Percentiles rank a stretch among this genome's conserved stretches.
Evolutionary conservation across 2,888 invertebrate genomes (phyloP).

Genomic region (Netelia virgata): DNA sequence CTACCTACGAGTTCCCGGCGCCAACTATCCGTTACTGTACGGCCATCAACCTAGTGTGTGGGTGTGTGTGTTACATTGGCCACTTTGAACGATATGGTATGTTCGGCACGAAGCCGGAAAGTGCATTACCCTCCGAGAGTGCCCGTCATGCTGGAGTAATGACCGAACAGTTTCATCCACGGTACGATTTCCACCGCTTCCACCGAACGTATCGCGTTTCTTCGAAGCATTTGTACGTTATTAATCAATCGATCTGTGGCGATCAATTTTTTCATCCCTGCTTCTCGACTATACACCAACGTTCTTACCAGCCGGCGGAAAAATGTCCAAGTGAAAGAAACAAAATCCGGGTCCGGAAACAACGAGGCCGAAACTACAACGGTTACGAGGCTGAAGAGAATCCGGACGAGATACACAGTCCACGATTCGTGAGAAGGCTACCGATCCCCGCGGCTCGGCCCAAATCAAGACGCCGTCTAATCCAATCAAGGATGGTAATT

Average conservation of each 20-base stretch:
- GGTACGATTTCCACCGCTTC: background rate
- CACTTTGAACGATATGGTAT: conserved; percentile 43
- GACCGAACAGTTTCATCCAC: conserved; percentile 28
- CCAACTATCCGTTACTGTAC: conserved; percentile 8
- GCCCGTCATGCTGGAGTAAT: conserved; percentile 27
- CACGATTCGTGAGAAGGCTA: conserved; percentile 42
- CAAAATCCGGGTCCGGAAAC: background rate
- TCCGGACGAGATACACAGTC: background rate
- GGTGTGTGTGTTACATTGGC: conserved; percentile 6
- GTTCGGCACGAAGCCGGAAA: conserved; percentile 51
- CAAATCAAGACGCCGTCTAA: conserved; percentile 83
- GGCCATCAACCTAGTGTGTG: background rate
- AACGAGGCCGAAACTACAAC: background rate
- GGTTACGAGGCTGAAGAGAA: background rate
- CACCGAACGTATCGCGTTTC: background rate
- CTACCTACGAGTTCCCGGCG: conserved; percentile 5
- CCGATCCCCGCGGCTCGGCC: conserved; percentile 69
- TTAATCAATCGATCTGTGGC: background rate
- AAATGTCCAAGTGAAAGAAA: background rate
- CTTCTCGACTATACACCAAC: conserved; percentile 33
- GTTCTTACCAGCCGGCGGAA: background rate
- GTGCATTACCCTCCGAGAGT: conserved; percentile 44
- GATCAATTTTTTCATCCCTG: background rate
- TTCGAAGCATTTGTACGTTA: background rate
- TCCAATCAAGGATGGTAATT: conserved; percentile 83